Base-by-base conservation (phyloP, 2,797 vertebrate species). In the Taenioides sp. region DNA sequence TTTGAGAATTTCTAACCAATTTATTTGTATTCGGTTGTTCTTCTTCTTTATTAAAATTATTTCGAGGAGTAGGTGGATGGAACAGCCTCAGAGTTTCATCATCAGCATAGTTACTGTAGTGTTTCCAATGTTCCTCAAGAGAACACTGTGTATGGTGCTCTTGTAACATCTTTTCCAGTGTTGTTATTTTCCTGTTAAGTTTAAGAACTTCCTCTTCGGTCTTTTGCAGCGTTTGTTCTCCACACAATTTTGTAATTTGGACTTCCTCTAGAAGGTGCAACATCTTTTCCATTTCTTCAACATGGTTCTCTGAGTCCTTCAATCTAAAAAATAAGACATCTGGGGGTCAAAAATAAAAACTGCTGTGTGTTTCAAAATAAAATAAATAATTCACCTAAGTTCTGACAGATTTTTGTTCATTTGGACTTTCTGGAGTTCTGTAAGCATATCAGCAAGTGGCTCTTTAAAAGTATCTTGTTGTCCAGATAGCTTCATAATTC, bases 261-360 rank as follows among this genome's bases (percentile, higher is more conserved):
- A 96, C 88, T 71, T 96, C 94, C 60, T 77, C 86, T 80, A 95
- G 89, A 34, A 95, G 81, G 64, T 34, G 80, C 75, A 95, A 88
- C 61, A 95, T 88, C 80, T 93, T 90, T 77, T 77, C 89, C 89
- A 94, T 91, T 69, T 91, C 82, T 40, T 88, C 86, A 23, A 92
- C 86, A 17, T 93, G 92, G 52, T 85, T 90, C 55, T 86, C 91
- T 0, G 82, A 91, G 74, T 95, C 93, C 69, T 89, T 92, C 74
- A 86, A 79, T 71, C 95, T 97, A 78, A 28, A 75, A 80, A 79
- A 75, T n/a, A 7, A 80, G 71, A 63, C 6, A 75, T 70, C 0
- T 62, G 43, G 71, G 67, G 47, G 54, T 86, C 57, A 75, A 64
- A 6, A 16, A 65, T 64, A 73, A 67, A 5, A 12, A 58, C 12